These are phyloP conservation scores for Hyalella azteca DNA, from an alignment of 2,888 invertebrate species.

Conservation along the genomic window DNA sequence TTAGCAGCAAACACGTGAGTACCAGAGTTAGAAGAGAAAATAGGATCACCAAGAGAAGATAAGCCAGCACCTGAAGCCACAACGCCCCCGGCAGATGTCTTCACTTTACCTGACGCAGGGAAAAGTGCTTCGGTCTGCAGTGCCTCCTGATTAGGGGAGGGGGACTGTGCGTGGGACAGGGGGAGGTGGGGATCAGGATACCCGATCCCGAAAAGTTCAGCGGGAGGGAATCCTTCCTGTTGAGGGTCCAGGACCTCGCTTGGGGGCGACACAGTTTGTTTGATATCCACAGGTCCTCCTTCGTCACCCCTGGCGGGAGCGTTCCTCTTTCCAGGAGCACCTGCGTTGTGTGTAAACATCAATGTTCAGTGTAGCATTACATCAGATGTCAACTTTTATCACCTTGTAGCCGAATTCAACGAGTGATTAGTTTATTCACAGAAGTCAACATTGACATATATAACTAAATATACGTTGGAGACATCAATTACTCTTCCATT, in stretches of 20 bases:
- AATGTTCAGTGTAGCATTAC: too few relatives aligned
- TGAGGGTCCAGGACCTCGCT: constrained; percentile 35
- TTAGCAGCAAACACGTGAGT: background rate
- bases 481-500: too few relatives aligned
- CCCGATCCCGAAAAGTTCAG: constrained; percentile 52
- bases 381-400: too few relatives aligned
- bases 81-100: background rate
- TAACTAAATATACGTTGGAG: too few relatives aligned
- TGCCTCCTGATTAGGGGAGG: constrained; percentile 53
- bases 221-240: constrained; percentile 43
- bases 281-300: too few relatives aligned
- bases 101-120: constrained; percentile 67
- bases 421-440: too few relatives aligned
- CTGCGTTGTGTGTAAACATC: too few relatives aligned
- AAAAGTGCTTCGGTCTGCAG: constrained; percentile 68
- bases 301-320: background rate
- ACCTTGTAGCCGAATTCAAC: too few relatives aligned
- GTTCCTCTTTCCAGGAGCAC: background rate
- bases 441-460: too few relatives aligned
- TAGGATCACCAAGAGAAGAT: too few relatives aligned
- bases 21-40: background rate
- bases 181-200: constrained; percentile 40
- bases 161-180: constrained; percentile 44
- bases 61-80: background rate
- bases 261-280: too few relatives aligned